Conservation (phyloP, 1,140 invertebrate genomes). For the Drosophila parvula region DNA sequence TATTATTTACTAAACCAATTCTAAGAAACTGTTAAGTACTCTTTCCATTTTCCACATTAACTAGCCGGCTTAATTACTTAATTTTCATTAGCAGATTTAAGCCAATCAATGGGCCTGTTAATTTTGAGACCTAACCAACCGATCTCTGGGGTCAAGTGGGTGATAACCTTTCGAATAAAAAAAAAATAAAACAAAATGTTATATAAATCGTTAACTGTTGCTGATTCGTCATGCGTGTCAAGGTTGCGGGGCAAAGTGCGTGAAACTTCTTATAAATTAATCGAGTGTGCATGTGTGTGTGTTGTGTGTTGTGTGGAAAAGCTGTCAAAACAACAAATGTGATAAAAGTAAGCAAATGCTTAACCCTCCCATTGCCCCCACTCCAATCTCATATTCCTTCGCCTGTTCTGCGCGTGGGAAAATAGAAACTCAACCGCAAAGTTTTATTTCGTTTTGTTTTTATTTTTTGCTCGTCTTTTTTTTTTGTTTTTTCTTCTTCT, state of each 20-base stretch:
- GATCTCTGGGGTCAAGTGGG: conserved; percentile 13
- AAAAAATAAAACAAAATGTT: not conserved
- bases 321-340: conserved; percentile 61
- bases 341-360: conserved; percentile 65
- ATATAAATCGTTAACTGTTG: conserved; percentile 24
- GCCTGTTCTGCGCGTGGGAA: conserved; percentile 59
- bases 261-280: conserved; percentile 62
- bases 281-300: conserved; percentile 26
- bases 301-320: conserved; percentile 24
- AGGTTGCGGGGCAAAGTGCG: conserved; percentile 45
- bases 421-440: conserved; percentile 62
- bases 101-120: not conserved
- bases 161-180: conserved; percentile 2
- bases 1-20: too few species aligned
- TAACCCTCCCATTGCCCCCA: conserved; percentile 7
- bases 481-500: conserved; percentile 13
- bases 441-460: conserved; percentile 52
- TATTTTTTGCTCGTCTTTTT: conserved; percentile 21
- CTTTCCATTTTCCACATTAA: not conserved
- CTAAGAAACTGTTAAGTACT: not conserved
- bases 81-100: not conserved
- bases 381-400: conserved; percentile 36
- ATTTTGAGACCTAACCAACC: not conserved
- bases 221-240: conserved; percentile 51
- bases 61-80: not conserved